phyloP scores from a whole-genome alignment of 2,797 vertebrate genomes.

The Enteromius paludinosus region DNA sequence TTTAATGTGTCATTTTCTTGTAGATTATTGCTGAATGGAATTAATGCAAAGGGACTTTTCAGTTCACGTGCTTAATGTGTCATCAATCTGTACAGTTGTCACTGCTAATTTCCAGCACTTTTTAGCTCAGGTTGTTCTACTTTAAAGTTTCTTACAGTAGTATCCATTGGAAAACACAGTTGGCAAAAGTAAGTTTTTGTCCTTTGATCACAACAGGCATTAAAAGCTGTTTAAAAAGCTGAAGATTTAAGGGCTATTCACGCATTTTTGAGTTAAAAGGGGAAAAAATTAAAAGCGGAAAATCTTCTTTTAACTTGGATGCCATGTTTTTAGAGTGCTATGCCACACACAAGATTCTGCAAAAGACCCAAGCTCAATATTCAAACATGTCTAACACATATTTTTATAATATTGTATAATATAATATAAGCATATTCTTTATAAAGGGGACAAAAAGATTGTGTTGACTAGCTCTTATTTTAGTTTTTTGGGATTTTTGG shows the following conservation, averaged over 20 bases:
- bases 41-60: constrained; percentile 56
- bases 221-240: too few relatives aligned
- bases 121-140: neutral
- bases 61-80: constrained; percentile 6
- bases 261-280: neutral
- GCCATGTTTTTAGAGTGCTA: neutral
- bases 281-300: neutral
- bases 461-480: too few relatives aligned
- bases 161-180: neutral
- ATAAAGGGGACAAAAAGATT: too few relatives aligned
- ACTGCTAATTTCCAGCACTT: constrained; percentile 9
- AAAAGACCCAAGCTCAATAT: neutral
- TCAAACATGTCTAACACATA: too few relatives aligned
- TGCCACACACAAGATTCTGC: too few relatives aligned
- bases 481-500: too few relatives aligned
- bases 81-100: neutral
- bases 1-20: constrained; percentile 55
- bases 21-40: constrained; percentile 70
- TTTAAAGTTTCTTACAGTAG: neutral
- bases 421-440: too few relatives aligned
- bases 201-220: neutral
- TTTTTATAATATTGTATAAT: too few relatives aligned
- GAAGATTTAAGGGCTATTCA: neutral
- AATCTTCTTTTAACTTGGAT: too few relatives aligned
- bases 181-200: neutral